Base-by-base conservation (phyloP, 2,888 invertebrate genomes). In the Thymelicus lineola region DNA sequence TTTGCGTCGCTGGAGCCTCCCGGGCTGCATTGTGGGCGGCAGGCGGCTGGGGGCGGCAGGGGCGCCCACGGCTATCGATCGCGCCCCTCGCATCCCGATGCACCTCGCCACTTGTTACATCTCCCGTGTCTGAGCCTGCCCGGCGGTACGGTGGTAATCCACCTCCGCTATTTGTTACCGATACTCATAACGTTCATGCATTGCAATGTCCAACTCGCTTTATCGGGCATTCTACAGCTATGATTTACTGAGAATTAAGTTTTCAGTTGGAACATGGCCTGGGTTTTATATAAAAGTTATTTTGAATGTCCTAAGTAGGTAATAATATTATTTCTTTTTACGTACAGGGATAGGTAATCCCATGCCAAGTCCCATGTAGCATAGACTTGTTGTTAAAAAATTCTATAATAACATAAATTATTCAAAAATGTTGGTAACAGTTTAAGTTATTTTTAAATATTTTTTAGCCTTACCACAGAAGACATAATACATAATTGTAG, bases 81-180 rank as follows among this genome's bases (percentile, higher is more conserved):
- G 75, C 76, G 71, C 77, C 79, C 81, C 77, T 76, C 82, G 82
- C 85, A 83, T 80, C 80, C 80, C 79, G 81, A 84, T 88, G 88
- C 88, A 89, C 86, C 67, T 60, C 62, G 53, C 68, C 89, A 90
- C 90, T 89, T 90, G 89, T 90, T 89, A 90, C 89, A 84, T 86
- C 86, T 87, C 79, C 70, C 74, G 75, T 73, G 28, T 72, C 70
- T 73, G 62, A 35, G 38, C 38, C 38, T 9, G 38, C 38, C 60
- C 53, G 71, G 72, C 68, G 68, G 71, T 45, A 53, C 28, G 28
- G 72, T 67, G 70, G 71, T 45, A 53, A 71, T 70, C 60, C 64
- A 20, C 50, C 42, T 17, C 36, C 14, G 35, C 61, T 12, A 57
- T 68, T 45, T 67, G 60, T 28, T 67, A 67, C 45, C 67, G 61